Evolutionary conservation across 1,140 invertebrate genomes (phyloP), one percentile per base, ranked within the genome.

Genomic region (Drosophila funebris): DNA sequence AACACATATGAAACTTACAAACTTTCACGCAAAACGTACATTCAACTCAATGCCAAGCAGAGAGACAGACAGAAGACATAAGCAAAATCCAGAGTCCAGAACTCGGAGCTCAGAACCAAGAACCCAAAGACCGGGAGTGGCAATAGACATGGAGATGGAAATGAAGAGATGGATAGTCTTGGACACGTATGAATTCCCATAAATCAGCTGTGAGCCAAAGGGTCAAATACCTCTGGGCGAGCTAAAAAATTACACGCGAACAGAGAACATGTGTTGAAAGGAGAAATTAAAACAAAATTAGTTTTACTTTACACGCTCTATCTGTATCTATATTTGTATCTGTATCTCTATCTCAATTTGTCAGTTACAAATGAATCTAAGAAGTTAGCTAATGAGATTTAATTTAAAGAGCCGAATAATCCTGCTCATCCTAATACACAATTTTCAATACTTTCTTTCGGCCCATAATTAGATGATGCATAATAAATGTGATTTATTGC

Each of bases 191-290:
- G 78, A 90, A 75, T 90, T 90, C 88, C 77, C 83, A 90, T 90
- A 90, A 90, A 90, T 90, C 88, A 90, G 88, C 88, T 90, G 88
- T 88, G 88, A 79, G 74, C 76, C 77, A 88, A 90, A 87, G 88
- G 88, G 88, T 90, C 88, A 90, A 83, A 81, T 88, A 90, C 88
- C 88, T 90, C 58, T 56, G 67, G 78, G 83, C 83, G 72, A 73
- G 33, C 82, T 85, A 87, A 88, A 85, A 85, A 88, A 88, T 82
- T 87, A 87, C 83, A 87, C 82, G 80, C 83, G 79, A 87, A 58
- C 69, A 29, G 13, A 72, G 69, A 72, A 88, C 83, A 87, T 88
- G 83, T 87, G 82, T 87, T 78, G 83, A 87, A 82, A 85, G 83
- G 77, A 84, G 77, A 77, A 84, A 85, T 85, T 85, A 85, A 84